phyloP scores from a whole-genome alignment of 2,888 invertebrate species.

The Drosophila cognata region DNA sequence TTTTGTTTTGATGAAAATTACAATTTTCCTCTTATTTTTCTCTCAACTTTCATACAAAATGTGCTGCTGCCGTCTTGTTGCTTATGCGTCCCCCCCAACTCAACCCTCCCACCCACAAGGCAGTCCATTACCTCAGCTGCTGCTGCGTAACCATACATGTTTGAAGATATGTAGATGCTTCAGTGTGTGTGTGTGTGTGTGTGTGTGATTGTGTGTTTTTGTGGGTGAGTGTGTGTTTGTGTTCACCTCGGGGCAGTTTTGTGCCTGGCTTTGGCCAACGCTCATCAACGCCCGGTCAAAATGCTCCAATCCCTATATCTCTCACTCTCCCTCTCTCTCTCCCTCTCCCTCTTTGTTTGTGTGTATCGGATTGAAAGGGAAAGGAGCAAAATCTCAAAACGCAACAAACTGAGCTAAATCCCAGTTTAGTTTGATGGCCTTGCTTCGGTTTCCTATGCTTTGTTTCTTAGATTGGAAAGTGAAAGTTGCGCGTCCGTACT shows the following conservation, averaged over 20 bases:
- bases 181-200: slow-evolving; percentile 8
- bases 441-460: slow-evolving; percentile 36
- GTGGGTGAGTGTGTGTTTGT: slow-evolving; percentile 22
- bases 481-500: slow-evolving; percentile 49
- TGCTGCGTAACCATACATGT: slow-evolving; percentile 63
- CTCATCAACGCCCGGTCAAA: slow-evolving; percentile 49
- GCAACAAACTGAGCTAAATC: slow-evolving; percentile 74
- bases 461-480: slow-evolving; percentile 47
- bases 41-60: slow-evolving; percentile 75
- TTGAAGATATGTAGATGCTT: slow-evolving; percentile 15
- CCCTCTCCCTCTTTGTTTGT: neutral
- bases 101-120: neutral
- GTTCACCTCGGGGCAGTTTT: slow-evolving; percentile 53
- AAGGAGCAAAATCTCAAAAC: slow-evolving; percentile 67
- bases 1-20: slow-evolving; percentile 82
- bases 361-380: slow-evolving; percentile 65
- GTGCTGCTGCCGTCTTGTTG: slow-evolving; percentile 75
- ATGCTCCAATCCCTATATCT: neutral
- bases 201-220: slow-evolving; percentile 10
- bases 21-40: slow-evolving; percentile 81
- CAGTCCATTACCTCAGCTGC: slow-evolving; percentile 20
- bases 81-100: slow-evolving; percentile 29
- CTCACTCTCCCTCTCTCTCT: neutral
- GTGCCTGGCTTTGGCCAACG: slow-evolving; percentile 33
- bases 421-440: slow-evolving; percentile 66